A percentile compares a stretch with the other conserved stretches of the same genome.
Conservation (phyloP, 2,113 vertebrate species). For the Struthidea cinerea region DNA sequence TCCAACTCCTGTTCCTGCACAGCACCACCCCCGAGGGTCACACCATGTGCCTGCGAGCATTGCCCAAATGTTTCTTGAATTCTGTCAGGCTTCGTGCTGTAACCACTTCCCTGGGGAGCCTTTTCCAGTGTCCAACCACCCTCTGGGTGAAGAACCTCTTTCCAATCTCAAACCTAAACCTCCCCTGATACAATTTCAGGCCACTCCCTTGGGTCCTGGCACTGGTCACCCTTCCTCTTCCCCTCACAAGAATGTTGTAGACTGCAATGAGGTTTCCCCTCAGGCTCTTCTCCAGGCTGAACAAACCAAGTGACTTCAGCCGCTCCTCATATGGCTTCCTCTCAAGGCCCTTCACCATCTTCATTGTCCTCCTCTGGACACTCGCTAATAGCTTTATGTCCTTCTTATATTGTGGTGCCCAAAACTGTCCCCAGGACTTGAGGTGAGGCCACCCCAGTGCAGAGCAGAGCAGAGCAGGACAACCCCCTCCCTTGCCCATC, state of each 20-base stretch:
- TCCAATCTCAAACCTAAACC: background rate
- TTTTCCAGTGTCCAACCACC: background rate
- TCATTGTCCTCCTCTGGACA: background rate
- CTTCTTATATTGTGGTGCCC: background rate
- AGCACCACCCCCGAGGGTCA: background rate
- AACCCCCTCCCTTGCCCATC: background rate
- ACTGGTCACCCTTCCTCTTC: background rate
- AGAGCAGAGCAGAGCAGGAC: background rate
- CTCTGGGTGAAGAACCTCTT: background rate
- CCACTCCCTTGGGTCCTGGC: background rate
- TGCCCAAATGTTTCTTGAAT: background rate
- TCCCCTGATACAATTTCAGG: background rate
- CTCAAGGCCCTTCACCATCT: background rate
- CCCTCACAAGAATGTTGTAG: background rate
- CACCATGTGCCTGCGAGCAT: background rate
- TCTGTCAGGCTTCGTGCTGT: background rate
- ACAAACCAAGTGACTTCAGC: background rate
- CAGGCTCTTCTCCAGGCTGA: background rate
- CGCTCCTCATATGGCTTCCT: background rate
- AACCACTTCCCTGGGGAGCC: background rate
- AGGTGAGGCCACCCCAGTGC: background rate
- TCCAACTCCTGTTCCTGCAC: background rate
- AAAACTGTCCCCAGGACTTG: fast-evolving
- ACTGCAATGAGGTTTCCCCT: background rate
- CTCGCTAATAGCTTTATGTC: background rate